Base-by-base conservation (phyloP, 2,888 invertebrate species). In the Apotomis turbidana region DNA sequence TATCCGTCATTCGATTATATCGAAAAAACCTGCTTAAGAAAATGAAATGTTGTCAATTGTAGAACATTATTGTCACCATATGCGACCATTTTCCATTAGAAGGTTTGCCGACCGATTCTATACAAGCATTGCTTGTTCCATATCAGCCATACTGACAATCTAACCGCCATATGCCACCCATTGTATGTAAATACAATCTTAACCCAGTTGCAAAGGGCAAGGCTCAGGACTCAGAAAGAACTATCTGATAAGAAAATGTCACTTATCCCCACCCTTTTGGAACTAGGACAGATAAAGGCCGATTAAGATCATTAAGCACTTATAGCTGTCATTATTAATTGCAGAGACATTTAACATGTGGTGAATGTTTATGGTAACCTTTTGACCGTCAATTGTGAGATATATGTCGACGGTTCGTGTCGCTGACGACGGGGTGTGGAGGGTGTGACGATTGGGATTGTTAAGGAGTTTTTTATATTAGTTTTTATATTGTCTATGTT, bases 101-200 rank as follows among this genome's bases (percentile, higher is more conserved):
- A 27, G 27, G 27, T 27, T 27, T 27, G 27, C 27, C 27, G 27
- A 27, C 27, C 27, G 27, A 27, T 27, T 27, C 27, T 27, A 27
- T 27, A 27, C 10, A 9, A 49, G 49, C 41, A 41, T 27, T 27
- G 27, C 10, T 58, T 68, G 8, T 58, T 36, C 10, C 10, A 15
- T 55, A 57, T 5, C 55, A 36, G 27, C 27, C 27, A 27, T 36
- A 58, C 58, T 57, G 51, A 10, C 44, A 58, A 59, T 59, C 57
- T 68, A 68, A 58, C 67, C 55, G 49, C 57, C 58, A 68, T 59
- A 68, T 51, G 59, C 58, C 67, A 38, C 3, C 59, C 41, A 68
- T 68, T 68, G 67, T 68, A 68, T 68, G 67, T 68, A 59, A 68
- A 68, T 68, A 38, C 51, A 51, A 49, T 59, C 13, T 68, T 68